These are phyloP conservation scores for Pelosia muscerda DNA, from an alignment of 2,888 invertebrate genomes.

Conservation along the genomic window DNA sequence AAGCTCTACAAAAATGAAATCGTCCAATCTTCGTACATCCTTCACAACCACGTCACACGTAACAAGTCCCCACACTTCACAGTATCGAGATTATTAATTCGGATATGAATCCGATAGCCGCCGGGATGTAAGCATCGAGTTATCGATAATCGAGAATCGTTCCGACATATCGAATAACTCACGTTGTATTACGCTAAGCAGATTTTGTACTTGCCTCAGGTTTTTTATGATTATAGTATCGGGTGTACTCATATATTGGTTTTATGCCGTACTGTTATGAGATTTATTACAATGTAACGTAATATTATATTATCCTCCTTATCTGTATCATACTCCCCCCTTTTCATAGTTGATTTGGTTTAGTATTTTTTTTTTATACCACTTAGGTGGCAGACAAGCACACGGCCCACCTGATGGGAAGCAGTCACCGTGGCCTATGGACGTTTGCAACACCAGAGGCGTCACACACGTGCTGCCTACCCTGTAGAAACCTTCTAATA, in stretches of 20 bases:
- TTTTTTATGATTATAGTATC: slow-evolving; percentile 57
- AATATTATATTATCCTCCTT: background rate
- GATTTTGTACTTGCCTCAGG: slow-evolving; percentile 67
- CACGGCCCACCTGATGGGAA: too few relatives aligned
- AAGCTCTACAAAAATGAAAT: background rate
- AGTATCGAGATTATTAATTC: slow-evolving; percentile 81
- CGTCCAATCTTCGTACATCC: slow-evolving; percentile 26
- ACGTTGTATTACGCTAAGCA: slow-evolving; percentile 43
- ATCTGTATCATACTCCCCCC: too few relatives aligned
- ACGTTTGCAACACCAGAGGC: too few relatives aligned
- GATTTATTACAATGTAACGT: background rate
- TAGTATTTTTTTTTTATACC: too few relatives aligned
- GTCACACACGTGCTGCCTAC: too few relatives aligned
- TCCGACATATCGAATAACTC: slow-evolving; percentile 59
- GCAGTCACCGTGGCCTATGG: too few relatives aligned
- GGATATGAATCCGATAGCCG: slow-evolving; percentile 81
- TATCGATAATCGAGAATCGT: slow-evolving; percentile 65
- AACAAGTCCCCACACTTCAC: slow-evolving; percentile 73
- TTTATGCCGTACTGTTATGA: background rate
- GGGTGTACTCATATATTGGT: background rate
- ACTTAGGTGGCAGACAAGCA: too few relatives aligned
- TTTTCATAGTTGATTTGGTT: too few relatives aligned
- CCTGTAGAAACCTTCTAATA: too few relatives aligned
- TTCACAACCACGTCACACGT: slow-evolving; percentile 59
- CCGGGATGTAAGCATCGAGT: slow-evolving; percentile 65